Base-by-base conservation (phyloP, 2,888 invertebrate genomes). In the Busseola fusca region DNA sequence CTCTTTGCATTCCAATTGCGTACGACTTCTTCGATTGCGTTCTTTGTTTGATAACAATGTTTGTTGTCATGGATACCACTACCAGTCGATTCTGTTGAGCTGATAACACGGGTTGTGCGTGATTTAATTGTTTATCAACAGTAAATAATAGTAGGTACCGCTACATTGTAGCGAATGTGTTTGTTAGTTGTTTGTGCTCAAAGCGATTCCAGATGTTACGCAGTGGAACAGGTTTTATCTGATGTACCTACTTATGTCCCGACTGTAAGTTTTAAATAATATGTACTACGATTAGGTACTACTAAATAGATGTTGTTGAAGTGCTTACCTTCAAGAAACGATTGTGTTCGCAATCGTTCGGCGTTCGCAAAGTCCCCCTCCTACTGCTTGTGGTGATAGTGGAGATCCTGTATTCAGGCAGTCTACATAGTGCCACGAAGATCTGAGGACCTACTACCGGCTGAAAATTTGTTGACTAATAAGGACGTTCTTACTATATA, bases 31-130 rank as follows among this genome's bases (percentile, higher is more conserved):
- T 74, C 58, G 59, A 64, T 74, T 72, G 66, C 52, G 76, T 81
- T 81, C 86, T 87, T 87, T 90, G 88, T 90, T 90, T 90, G 89
- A 89, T 90, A 91, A 87, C 87, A 87, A 78, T 70, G 73, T 69
- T 71, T 73, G 86, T 90, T 86, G 90, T 88, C 87, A 89, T 90
- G 88, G 88, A 84, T 86, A 88, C 72, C 9, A 56, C 16, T 75
- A 48, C 86, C 65, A 67, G 66, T 59, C 74, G 63, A 72, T 74
- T 56, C 69, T 72, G 74, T 77, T 74, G 77, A 79, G 69, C 64
- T 64, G 78, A 58, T 83, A 78, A 57, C 70, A 45, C 72, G 60
- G 30, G 50, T 25, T 45, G 63, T 71, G 81, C 16, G 60, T 48
- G 42, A 34, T 76, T 76, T 77, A 60, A 70, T 72, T 74, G 81